Percentiles rank a stretch among this genome's conserved stretches.
phyloP scores from a whole-genome alignment of 2,797 vertebrate genomes.

The Semaprochilodus insignis region DNA sequence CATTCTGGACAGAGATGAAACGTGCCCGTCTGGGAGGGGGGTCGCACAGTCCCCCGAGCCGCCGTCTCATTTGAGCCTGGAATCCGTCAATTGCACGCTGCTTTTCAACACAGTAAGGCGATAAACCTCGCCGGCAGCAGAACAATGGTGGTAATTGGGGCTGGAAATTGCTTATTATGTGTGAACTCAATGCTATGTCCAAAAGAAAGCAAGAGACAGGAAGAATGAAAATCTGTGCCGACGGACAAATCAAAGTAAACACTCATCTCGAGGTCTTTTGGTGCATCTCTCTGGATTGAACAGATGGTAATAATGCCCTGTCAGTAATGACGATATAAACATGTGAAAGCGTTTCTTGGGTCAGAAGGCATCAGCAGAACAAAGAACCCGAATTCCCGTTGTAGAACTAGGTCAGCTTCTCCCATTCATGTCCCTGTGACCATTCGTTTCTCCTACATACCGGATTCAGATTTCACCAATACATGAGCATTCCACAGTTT shows the following conservation, averaged over 20 bases:
- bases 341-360: not conserved
- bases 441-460: not conserved
- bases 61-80: conserved; percentile 45
- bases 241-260: not conserved
- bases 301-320: not conserved
- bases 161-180: conserved; percentile 5
- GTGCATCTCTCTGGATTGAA: not conserved
- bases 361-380: not conserved
- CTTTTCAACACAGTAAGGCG: conserved; percentile 34
- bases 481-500: too few relatives aligned
- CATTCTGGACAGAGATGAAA: conserved; percentile 23
- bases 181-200: not conserved
- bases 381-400: too few relatives aligned
- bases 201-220: not conserved
- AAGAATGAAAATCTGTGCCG: too few relatives aligned
- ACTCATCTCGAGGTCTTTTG: not conserved
- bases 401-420: not conserved
- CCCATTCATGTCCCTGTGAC: not conserved
- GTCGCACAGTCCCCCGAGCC: conserved; percentile 48
- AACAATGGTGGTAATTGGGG: conserved; percentile 10
- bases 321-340: not conserved
- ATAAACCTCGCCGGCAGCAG: conserved; percentile 33
- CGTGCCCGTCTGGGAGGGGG: conserved; percentile 29
- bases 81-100: conserved; percentile 50
- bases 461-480: too few relatives aligned